Conservation (phyloP, 2,113 vertebrate genomes). For the Amia ocellicauda region DNA sequence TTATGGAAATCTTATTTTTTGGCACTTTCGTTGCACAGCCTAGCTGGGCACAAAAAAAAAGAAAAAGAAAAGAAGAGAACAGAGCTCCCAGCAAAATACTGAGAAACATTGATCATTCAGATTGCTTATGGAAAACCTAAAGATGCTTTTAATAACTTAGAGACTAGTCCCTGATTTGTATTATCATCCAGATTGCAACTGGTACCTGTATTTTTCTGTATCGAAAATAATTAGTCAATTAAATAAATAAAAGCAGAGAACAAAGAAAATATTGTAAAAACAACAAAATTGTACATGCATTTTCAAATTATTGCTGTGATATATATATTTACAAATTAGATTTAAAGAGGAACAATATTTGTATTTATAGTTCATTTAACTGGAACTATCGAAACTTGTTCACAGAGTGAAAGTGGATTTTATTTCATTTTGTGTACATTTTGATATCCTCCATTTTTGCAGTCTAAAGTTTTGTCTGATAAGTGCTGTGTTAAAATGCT, state of each 20-base stretch:
- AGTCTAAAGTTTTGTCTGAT: conserved; percentile 4
- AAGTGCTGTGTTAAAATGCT: too few species aligned
- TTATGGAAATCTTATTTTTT: conserved; percentile 78
- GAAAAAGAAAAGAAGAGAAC: conserved; percentile 50
- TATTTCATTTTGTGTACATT: neutral
- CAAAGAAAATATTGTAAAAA: conserved; percentile 59
- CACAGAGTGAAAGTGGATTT: conserved; percentile 4
- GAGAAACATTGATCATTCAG: conserved; percentile 43
- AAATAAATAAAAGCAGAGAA: conserved; percentile 37
- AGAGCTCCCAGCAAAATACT: conserved; percentile 64
- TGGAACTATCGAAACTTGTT: neutral
- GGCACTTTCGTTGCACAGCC: conserved; percentile 75
- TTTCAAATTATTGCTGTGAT: conserved; percentile 77
- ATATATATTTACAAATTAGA: conserved; percentile 69
- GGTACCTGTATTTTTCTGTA: conserved; percentile 61
- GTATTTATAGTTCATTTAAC: conserved; percentile 21
- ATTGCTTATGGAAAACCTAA: conserved; percentile 55
- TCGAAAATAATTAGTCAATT: conserved; percentile 9
- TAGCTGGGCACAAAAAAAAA: conserved; percentile 67
- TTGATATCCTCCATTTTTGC: conserved; percentile 22
- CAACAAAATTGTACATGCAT: conserved; percentile 68
- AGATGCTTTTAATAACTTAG: conserved; percentile 59
- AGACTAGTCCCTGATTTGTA: conserved; percentile 70
- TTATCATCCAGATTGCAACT: conserved; percentile 64
- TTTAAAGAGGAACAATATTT: conserved; percentile 73